Evolutionary conservation across 2,888 invertebrate genomes (phyloP).

Genomic region (Aleiodes testaceus): DNA sequence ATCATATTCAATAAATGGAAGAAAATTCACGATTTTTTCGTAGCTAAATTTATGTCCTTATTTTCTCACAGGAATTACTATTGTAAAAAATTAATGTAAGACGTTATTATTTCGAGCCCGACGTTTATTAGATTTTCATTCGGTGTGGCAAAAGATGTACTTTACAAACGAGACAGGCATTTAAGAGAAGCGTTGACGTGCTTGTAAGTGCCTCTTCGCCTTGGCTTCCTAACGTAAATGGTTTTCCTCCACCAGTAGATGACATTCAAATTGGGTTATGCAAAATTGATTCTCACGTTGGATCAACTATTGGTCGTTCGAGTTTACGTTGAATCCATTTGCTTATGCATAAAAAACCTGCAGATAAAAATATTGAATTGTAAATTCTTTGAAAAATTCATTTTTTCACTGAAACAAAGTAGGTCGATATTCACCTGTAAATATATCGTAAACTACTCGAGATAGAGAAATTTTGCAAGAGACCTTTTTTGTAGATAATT

Average conservation of each 20-base stretch:
- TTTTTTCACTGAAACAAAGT: background rate
- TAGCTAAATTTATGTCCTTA: too few relatives aligned
- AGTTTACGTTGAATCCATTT: conserved; percentile 8
- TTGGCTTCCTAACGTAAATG: conserved; percentile 54
- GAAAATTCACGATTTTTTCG: background rate
- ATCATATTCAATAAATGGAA: conserved; percentile 11
- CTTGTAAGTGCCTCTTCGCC: conserved; percentile 45
- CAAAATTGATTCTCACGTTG: conserved; percentile 67
- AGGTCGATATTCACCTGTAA: too few relatives aligned
- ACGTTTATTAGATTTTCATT: conserved; percentile 12
- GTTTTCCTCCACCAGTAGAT: conserved; percentile 64
- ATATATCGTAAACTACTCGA: too few relatives aligned
- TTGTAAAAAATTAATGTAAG: conserved; percentile 14
- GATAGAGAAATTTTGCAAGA: too few relatives aligned
- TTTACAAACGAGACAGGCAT: background rate
- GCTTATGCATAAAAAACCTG: background rate
- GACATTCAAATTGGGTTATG: conserved; percentile 68
- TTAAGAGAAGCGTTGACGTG: conserved; percentile 14
- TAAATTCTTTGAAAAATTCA: background rate
- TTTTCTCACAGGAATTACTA: too few relatives aligned
- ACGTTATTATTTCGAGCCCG: conserved; percentile 10
- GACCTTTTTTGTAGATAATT: too few relatives aligned
- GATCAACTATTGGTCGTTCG: conserved; percentile 64
- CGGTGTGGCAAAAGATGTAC: background rate
- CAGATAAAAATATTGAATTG: background rate